phyloP scores from a whole-genome alignment of 2,797 vertebrate species.

The Propithecus perrieri region DNA sequence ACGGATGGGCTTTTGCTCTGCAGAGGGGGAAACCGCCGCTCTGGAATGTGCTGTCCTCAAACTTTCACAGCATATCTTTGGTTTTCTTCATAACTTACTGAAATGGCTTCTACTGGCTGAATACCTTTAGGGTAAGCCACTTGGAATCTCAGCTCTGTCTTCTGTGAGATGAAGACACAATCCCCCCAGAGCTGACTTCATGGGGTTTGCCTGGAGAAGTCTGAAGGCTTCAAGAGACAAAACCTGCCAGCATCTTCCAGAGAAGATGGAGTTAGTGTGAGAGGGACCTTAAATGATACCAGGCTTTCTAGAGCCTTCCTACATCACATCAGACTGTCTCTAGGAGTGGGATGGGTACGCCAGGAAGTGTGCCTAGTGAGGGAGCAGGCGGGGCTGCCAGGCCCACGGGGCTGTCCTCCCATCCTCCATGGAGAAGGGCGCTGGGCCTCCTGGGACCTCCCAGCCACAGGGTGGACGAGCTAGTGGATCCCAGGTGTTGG shows the following conservation, averaged over 20 bases:
- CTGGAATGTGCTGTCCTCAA: background rate
- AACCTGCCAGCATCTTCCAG: background rate
- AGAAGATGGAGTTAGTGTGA: background rate
- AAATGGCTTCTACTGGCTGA: background rate
- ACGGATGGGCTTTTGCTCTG: background rate
- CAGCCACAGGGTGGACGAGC: background rate
- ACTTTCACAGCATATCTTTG: background rate
- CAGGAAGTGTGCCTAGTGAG: accelerated
- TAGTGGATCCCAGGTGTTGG: background rate
- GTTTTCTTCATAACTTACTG: constrained; percentile 24
- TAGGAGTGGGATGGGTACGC: background rate
- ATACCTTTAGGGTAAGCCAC: background rate
- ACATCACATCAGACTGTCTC: background rate
- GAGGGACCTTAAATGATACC: background rate
- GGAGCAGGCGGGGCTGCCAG: background rate
- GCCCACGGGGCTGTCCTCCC: accelerated
- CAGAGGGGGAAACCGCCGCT: background rate
- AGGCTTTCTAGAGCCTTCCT: background rate
- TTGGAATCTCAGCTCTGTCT: background rate
- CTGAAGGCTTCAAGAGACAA: background rate
- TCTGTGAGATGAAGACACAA: background rate
- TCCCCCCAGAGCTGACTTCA: background rate
- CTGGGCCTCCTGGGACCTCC: background rate
- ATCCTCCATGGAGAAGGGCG: background rate
- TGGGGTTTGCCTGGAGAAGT: background rate